Conservation (phyloP, 2,113 vertebrate genomes). For the Elanus axillaris region DNA sequence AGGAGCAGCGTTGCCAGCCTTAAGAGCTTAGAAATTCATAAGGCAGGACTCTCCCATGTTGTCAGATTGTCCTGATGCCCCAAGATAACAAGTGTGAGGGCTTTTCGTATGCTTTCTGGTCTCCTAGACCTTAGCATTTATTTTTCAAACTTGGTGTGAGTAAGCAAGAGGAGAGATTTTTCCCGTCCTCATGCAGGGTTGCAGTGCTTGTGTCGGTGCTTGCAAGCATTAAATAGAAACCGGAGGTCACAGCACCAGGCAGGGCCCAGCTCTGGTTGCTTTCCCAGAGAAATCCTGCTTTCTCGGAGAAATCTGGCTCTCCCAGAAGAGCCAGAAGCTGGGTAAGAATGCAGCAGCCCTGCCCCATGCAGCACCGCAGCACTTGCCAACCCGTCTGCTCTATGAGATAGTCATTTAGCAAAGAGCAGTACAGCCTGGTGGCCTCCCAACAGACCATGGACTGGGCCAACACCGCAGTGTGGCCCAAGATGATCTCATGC, state of each 20-base stretch:
- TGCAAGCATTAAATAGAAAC: not conserved
- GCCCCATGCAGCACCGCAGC: rapidly evolving
- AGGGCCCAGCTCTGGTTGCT: not conserved
- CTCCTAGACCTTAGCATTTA: not conserved
- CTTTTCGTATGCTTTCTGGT: not conserved
- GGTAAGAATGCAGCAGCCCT: not conserved
- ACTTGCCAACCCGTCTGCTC: not conserved
- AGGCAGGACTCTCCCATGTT: not conserved
- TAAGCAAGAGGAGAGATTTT: not conserved
- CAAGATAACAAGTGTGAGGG: not conserved
- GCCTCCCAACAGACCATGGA: not conserved
- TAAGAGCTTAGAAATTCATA: not conserved
- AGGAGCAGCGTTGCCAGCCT: not conserved
- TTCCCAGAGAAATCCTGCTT: not conserved
- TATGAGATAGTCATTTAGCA: not conserved
- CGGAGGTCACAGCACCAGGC: not conserved
- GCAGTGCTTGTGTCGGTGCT: not conserved
- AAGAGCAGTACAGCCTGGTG: not conserved
- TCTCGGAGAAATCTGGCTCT: not conserved
- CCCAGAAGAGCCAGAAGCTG: not conserved
- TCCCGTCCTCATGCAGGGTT: rapidly evolving
- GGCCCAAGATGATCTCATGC: conserved; percentile 4
- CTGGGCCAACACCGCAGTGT: not conserved
- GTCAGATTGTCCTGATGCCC: not conserved
- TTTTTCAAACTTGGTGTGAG: not conserved